These are phyloP conservation scores for Polyergus mexicanus DNA, from an alignment of 1,140 invertebrate genomes.

Conservation along the genomic window DNA sequence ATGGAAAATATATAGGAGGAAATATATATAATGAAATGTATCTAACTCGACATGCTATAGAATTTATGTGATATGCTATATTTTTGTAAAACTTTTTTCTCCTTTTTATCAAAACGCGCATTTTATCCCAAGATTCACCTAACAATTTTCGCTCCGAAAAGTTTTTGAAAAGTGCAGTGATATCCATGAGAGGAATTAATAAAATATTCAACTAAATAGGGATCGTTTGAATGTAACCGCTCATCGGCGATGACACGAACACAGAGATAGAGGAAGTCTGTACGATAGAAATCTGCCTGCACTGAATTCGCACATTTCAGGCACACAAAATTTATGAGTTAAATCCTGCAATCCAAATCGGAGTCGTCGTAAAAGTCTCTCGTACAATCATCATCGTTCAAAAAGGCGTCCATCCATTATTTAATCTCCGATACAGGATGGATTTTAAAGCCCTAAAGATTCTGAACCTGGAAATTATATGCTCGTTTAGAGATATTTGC, in stretches of 20 bases:
- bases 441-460: not conserved
- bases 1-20: not conserved
- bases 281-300: not conserved
- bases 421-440: conserved; percentile 7
- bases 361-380: conserved; percentile 36
- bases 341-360: conserved; percentile 22
- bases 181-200: conserved; percentile 27
- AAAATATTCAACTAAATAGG: conserved; percentile 46
- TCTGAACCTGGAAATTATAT: not conserved
- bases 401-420: not conserved
- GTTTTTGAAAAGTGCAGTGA: conserved; percentile 23
- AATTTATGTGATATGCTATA: not conserved
- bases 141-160: conserved; percentile 31
- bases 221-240: conserved; percentile 20
- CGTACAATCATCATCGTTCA: not conserved
- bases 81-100: not conserved
- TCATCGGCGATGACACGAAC: not conserved
- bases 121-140: conserved; percentile 10
- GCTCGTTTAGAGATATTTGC: not conserved
- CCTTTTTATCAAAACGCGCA: not conserved
- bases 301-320: not conserved
- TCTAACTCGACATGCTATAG: not conserved
- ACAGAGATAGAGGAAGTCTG: not conserved
- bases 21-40: not conserved
- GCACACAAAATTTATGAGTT: conserved; percentile 33